Evolutionary conservation across 2,888 invertebrate species (phyloP), one percentile per base, ranked within the genome.

Genomic region (Leptogaster cylindrica): DNA sequence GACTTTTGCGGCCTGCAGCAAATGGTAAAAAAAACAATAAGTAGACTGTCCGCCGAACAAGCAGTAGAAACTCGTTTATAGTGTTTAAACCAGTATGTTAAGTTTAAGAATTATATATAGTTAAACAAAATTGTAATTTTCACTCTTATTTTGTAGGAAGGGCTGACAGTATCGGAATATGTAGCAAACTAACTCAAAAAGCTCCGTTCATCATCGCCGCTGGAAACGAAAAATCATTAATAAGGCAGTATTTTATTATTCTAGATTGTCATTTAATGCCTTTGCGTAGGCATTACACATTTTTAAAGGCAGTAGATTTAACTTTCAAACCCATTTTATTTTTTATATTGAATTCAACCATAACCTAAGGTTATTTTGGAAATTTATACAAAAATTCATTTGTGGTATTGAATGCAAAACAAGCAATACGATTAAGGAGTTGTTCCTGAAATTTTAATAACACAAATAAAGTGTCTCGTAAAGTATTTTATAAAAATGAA

Each of bases 331-430:
- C 12, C 48, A 48, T 20, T 48, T 48, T 25, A 23, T 48, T 7
- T 48, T 28, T 5, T 23, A 48, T 48, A 48, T 48, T 20, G 10
- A 48, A 48, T 28, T 23, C n/a, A 25, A 48, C 8, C n/a, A 36
- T 6, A 36, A 36, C 12, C 25, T 48, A 16, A 12, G 48, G 5
- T 48, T 48, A 23, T 16, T 48, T 2, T 48, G 48, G 48, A 48
- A 20, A 23, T 48, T 1, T 23, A 48, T 48, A 5, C 48, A 23
- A 16, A 48, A 48, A 10, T 48, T 23, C 3, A 48, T 23, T 48
- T 48, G 25, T 2, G 7, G 25, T 2, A 48, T 48, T 23, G 1
- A 20, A 8, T 23, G 48, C n/a, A n/a, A n/a, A n/a, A n/a, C n/a
- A n/a, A n/a, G n/a, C n/a, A n/a, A n/a, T n/a, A n/a, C n/a, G n/a